Evolutionary conservation across 2,888 invertebrate species (phyloP), one percentile per base, ranked within the genome.

Genomic region (Platynereis dumerilii): DNA sequence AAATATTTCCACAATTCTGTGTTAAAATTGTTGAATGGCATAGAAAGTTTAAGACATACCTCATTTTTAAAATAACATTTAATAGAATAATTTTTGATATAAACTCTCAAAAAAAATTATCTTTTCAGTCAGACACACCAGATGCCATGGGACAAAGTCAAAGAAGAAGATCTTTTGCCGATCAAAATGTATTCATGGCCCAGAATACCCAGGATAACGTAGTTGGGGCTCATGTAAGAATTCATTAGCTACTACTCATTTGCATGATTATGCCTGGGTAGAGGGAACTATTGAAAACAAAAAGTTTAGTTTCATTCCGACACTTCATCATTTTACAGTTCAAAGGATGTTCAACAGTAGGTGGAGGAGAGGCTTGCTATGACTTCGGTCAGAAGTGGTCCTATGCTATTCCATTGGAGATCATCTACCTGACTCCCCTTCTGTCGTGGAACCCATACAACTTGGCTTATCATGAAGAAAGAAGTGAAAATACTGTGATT

Each of bases 131-230:
- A 12, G 42, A 17, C 17, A 10, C 10, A 42, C 12, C 42, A 12
- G 52, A 17, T 17, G 64, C 64, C 29, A 58, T 58, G 44, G 64
- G 64, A 2, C 29, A 24, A 22, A 20, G 27, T 5, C 28, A 44
- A 20, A 20, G 45, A 5, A 29, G 48, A 12, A 2, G 64, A 15
- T 58, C 29, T 3, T 58, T 58, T 48, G 45, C 58, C n/a, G 64
- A 64, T 22, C 5, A 27, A 3, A 58, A 58, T 29, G 24, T 64
- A 12, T 64, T 45, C 42, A 48, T 58, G 28, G 64, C 64, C 29
- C 26, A 27, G 56, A 64, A 42, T 39, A 58, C 48, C 27, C 58
- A 58, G 22, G 39, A 53, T 7, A 27, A 58, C 5, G 52, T 64
- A 10, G 42, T 45, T 26, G 42, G 2, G 2, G 3, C 28, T 24